A percentile compares a stretch with the other conserved stretches of the same genome.
phyloP scores from a whole-genome alignment of 2,113 vertebrate species.

The Sphaerodactylus townsendi region DNA sequence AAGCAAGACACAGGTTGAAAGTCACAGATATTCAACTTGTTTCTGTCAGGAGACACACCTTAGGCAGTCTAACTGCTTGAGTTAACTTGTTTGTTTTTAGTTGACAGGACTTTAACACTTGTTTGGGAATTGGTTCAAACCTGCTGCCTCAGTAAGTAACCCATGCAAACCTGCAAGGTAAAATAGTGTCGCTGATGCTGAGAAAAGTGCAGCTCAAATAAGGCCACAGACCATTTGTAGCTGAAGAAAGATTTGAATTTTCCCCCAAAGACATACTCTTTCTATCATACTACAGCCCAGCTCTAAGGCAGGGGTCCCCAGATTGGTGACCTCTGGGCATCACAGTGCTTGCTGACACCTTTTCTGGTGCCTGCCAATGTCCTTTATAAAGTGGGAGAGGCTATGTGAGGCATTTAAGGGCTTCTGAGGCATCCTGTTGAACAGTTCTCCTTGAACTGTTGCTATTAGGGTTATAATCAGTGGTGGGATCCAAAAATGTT shows the following conservation, averaged over 20 bases:
- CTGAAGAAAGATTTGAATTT: neutral
- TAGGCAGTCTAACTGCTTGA: neutral
- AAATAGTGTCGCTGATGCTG: no score
- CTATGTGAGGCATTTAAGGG: no score
- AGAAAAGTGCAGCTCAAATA: neutral
- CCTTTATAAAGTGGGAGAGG: no score
- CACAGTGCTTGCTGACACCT: no score
- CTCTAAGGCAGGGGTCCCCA: no score
- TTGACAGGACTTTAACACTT: neutral
- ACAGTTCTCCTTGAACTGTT: no score
- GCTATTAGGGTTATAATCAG: no score
- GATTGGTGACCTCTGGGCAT: no score
- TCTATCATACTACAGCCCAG: neutral
- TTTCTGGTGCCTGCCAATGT: no score
- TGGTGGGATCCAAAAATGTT: no score
- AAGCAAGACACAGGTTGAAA: neutral
- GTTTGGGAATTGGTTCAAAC: no score
- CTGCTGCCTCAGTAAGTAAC: neutral
- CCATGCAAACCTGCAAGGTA: neutral
- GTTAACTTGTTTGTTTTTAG: neutral
- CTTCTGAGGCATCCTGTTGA: no score
- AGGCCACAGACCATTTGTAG: neutral
- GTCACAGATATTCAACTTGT: neutral
- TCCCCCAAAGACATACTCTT: neutral
- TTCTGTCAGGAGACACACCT: neutral